These are phyloP conservation scores for Corythaeola cristata DNA, from an alignment of 2,113 vertebrate genomes.

Conservation along the genomic window DNA sequence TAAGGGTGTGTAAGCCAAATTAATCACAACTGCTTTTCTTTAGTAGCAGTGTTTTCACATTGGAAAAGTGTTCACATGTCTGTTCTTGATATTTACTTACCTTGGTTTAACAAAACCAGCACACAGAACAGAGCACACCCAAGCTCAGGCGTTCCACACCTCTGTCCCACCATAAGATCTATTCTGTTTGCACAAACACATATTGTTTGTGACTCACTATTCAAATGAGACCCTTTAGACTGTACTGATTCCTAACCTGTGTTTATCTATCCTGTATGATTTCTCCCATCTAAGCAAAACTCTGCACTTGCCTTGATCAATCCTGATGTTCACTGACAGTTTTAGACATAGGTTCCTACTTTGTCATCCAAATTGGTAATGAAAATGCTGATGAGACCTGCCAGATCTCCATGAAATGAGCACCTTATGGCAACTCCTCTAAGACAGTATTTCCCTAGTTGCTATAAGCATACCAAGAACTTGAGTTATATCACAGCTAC, in stretches of 20 bases:
- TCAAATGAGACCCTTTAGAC: background rate
- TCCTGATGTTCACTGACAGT: background rate
- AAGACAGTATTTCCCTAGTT: background rate
- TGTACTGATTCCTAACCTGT: background rate
- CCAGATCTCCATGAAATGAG: background rate
- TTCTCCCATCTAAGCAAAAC: background rate
- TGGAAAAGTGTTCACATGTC: background rate
- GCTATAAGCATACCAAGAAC: background rate
- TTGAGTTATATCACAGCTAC: background rate
- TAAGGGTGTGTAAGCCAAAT: background rate
- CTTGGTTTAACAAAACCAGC: background rate
- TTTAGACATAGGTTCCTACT: background rate
- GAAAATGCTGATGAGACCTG: background rate
- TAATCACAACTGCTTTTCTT: background rate
- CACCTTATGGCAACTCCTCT: background rate
- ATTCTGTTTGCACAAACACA: background rate
- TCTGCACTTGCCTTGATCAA: background rate
- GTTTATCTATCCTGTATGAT: background rate
- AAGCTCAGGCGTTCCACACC: background rate
- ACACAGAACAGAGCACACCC: background rate
- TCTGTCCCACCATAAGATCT: background rate
- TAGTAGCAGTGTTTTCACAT: background rate
- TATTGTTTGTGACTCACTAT: background rate
- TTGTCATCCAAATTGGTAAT: background rate
- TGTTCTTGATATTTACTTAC: background rate